phyloP scores from a whole-genome alignment of 2,113 vertebrate genomes.

The Girardinichthys multiradiatus region DNA sequence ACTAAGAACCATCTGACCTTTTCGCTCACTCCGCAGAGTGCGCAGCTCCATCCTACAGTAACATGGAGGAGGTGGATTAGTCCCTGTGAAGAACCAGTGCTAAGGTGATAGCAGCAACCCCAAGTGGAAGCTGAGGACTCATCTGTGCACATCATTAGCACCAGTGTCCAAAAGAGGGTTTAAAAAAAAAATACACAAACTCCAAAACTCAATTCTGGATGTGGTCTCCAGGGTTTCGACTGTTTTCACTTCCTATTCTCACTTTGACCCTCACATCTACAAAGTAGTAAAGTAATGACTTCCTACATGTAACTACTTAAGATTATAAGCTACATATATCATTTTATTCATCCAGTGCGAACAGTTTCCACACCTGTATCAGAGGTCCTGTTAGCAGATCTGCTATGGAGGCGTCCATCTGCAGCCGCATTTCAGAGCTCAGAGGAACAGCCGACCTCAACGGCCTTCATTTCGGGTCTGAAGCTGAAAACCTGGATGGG shows the following conservation, averaged over 20 bases:
- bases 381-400: too few relatives aligned
- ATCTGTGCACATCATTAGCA: slow-evolving; percentile 22
- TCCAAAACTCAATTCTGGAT: not conserved
- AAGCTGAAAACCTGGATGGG: slow-evolving; percentile 4
- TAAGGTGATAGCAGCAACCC: not conserved
- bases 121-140: slow-evolving; percentile 7
- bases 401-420: too few relatives aligned
- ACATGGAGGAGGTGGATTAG: slow-evolving; percentile 98
- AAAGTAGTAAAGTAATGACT: slow-evolving; percentile 17
- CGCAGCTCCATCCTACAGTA: slow-evolving; percentile 91
- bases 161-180: not conserved
- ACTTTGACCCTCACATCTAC: too few relatives aligned
- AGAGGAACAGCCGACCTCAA: slow-evolving; percentile 17
- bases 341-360: slow-evolving; percentile 42
- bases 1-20: slow-evolving; percentile 85
- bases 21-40: slow-evolving; percentile 84
- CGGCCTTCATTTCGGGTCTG: slow-evolving; percentile 41
- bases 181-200: too few relatives aligned
- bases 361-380: slow-evolving; percentile 13
- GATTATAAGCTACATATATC: slow-evolving; percentile 34
- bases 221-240: not conserved
- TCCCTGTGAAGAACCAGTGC: not conserved
- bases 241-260: not conserved
- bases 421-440: slow-evolving; percentile 13
- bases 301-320: slow-evolving; percentile 21